phyloP scores from a whole-genome alignment of 2,888 invertebrate genomes.

The Orthosia gracilis region DNA sequence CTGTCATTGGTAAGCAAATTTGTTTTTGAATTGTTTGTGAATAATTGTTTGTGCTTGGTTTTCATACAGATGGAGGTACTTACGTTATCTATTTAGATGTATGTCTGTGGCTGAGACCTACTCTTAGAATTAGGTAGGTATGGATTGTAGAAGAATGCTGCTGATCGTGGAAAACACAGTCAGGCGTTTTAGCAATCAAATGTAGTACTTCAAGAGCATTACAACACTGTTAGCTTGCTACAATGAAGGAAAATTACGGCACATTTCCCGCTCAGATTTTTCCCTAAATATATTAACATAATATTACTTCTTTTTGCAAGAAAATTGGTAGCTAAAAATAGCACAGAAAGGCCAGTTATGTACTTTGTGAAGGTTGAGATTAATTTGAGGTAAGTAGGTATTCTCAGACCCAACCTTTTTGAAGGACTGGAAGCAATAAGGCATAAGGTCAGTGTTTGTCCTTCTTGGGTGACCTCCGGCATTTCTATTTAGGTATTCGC shows the following conservation, averaged over 20 bases:
- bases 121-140: too few relatives aligned
- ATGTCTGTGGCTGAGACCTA: too few relatives aligned
- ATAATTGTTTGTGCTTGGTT: too few relatives aligned
- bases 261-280: neutral
- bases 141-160: too few relatives aligned
- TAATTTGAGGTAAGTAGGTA: constrained; percentile 26
- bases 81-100: too few relatives aligned
- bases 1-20: too few relatives aligned
- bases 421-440: constrained; percentile 28
- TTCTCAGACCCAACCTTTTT: constrained; percentile 28
- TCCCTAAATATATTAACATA: neutral
- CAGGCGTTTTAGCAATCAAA: neutral
- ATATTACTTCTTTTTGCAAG: neutral
- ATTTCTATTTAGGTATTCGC: neutral
- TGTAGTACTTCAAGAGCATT: too few relatives aligned
- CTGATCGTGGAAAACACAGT: neutral
- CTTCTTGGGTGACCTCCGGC: constrained; percentile 6
- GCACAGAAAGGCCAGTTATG: constrained; percentile 15
- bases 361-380: constrained; percentile 13
- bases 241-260: too few relatives aligned
- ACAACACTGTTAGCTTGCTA: too few relatives aligned
- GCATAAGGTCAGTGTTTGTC: constrained; percentile 24
- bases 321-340: constrained; percentile 18
- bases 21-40: too few relatives aligned
- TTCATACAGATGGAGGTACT: too few relatives aligned